phyloP scores from a whole-genome alignment of 1,140 invertebrate species.

The Bradysia coprophila region DNA sequence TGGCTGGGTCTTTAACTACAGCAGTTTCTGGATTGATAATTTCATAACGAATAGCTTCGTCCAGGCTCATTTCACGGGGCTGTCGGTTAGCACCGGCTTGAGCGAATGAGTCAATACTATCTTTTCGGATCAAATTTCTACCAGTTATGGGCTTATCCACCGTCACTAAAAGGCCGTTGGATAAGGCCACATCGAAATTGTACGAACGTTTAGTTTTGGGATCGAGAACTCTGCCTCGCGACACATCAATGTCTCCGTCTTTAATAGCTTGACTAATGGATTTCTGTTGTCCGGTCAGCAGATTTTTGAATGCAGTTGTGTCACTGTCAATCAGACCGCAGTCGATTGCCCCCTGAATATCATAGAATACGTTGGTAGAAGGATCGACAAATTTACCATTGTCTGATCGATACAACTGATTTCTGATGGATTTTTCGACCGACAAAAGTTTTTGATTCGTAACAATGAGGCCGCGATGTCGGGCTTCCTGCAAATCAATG shows the following conservation, averaged over 20 bases:
- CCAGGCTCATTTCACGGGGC: conserved; percentile 47
- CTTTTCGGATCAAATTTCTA: conserved; percentile 31
- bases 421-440: conserved; percentile 59
- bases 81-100: conserved; percentile 20
- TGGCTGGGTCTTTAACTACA: conserved; percentile 57
- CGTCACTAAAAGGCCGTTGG: conserved; percentile 51
- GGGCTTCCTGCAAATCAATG: conserved; percentile 50
- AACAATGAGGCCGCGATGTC: conserved; percentile 51
- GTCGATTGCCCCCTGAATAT: conserved; percentile 50
- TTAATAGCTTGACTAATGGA: conserved; percentile 54
- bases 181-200: conserved; percentile 52
- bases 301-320: conserved; percentile 59
- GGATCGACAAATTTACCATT: conserved; percentile 67
- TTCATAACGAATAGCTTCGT: conserved; percentile 58
- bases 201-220: conserved; percentile 51
- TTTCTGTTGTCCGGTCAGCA: conserved; percentile 48
- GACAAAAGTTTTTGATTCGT: conserved; percentile 46
- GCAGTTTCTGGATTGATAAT: conserved; percentile 57
- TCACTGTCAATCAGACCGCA: conserved; percentile 54
- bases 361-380: conserved; percentile 42
- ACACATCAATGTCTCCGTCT: conserved; percentile 58
- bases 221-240: conserved; percentile 58
- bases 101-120: conserved; percentile 24
- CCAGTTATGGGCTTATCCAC: conserved; percentile 48
- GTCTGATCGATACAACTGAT: conserved; percentile 53